Evolutionary conservation across 1,140 invertebrate species (phyloP).

Genomic region (Kradibia gibbosae): DNA sequence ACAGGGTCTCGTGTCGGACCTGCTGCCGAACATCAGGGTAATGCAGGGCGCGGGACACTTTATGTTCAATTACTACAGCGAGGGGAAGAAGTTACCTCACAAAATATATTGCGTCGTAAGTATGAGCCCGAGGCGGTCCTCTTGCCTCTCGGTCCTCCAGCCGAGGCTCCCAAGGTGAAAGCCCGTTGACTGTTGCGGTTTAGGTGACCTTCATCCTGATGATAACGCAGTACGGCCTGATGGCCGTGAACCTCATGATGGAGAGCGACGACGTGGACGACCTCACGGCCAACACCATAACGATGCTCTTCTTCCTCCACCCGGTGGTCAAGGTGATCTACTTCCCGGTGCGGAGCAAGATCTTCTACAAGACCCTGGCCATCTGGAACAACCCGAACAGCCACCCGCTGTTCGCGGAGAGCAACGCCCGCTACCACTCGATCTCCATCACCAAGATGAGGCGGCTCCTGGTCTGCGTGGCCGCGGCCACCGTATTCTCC

Average conservation of each 20-base stretch:
- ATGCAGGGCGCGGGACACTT: conserved; percentile 85
- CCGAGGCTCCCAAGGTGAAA: too few species aligned
- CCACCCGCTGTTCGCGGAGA: conserved; percentile 88
- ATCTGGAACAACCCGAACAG: conserved; percentile 87
- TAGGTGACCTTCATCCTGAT: conserved; percentile 77
- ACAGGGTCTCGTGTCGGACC: conserved; percentile 83
- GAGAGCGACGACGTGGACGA: conserved; percentile 86
- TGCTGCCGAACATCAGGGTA: conserved; percentile 85
- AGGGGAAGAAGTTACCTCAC: conserved; percentile 67
- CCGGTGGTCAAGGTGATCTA: conserved; percentile 82
- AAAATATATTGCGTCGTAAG: conserved; percentile 67
- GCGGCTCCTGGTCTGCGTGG: conserved; percentile 79
- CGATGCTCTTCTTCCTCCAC: conserved; percentile 85
- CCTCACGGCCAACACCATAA: conserved; percentile 86
- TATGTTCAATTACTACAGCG: conserved; percentile 83
- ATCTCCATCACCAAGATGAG: conserved; percentile 84
- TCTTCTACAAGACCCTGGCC: conserved; percentile 83
- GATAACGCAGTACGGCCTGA: conserved; percentile 77
- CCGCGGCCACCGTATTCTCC: conserved; percentile 75
- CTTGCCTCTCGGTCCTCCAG: background rate
- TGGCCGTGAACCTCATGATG: conserved; percentile 79
- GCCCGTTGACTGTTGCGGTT: background rate
- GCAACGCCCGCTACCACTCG: conserved; percentile 82
- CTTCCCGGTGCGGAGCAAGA: conserved; percentile 81
- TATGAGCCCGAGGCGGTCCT: too few species aligned